Conservation (phyloP, 2,797 vertebrate species). For the Oryzias sinensis region DNA sequence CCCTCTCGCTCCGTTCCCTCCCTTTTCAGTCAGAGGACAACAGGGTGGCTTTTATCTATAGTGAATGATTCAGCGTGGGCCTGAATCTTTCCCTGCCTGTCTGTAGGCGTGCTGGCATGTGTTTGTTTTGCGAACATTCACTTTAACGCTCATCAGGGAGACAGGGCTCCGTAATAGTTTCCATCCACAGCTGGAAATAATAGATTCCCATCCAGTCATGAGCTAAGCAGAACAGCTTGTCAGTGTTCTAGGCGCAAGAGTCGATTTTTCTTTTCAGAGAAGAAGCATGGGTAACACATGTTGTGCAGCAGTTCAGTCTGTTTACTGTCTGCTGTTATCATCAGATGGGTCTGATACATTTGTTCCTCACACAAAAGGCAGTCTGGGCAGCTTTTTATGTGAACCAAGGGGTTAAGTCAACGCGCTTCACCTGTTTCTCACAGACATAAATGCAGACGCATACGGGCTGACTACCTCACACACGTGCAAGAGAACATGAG, state of each 20-base stretch:
- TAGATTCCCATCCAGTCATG: slow-evolving; percentile 74
- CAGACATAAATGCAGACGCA: background rate
- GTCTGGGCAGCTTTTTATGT: background rate
- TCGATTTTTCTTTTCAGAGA: slow-evolving; percentile 44
- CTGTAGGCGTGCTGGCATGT: slow-evolving; percentile 36
- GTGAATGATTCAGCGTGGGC: slow-evolving; percentile 62
- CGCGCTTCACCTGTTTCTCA: slow-evolving; percentile 1
- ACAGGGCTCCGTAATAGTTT: slow-evolving; percentile 81
- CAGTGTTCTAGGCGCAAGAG: slow-evolving; percentile 58
- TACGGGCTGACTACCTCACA: slow-evolving; percentile 9
- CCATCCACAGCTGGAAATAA: slow-evolving; percentile 87
- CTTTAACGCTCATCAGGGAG: slow-evolving; percentile 71
- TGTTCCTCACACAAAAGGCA: slow-evolving; percentile 13
- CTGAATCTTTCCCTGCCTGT: slow-evolving; percentile 56
- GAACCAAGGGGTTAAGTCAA: slow-evolving; percentile 11
- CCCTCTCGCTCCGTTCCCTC: slow-evolving; percentile 48
- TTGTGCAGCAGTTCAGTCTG: slow-evolving; percentile 4
- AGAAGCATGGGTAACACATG: slow-evolving; percentile 31
- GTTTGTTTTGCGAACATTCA: slow-evolving; percentile 38
- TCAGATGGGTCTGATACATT: slow-evolving; percentile 20
- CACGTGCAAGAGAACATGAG: slow-evolving; percentile 28
- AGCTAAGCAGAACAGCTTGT: slow-evolving; percentile 67
- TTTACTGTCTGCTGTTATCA: slow-evolving; percentile 11
- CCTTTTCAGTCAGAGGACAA: slow-evolving; percentile 51
- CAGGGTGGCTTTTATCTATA: slow-evolving; percentile 70